These are phyloP conservation scores for Lepidochrysops patricia DNA, from an alignment of 2,888 invertebrate genomes.

Conservation along the genomic window DNA sequence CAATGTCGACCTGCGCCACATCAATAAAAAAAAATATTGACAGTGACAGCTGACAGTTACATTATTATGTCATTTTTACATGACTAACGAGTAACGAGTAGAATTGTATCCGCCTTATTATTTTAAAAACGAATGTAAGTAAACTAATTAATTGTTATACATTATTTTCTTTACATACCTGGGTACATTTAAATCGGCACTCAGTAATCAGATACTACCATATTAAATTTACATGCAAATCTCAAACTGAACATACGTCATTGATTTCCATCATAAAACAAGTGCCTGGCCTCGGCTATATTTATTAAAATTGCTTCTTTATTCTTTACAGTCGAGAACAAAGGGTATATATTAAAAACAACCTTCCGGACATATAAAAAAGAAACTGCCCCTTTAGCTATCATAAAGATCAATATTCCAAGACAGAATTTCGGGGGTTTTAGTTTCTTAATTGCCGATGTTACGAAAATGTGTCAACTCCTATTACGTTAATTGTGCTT, in stretches of 20 bases:
- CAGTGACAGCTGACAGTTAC: slow-evolving; percentile 43
- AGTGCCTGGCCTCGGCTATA: slow-evolving; percentile 5
- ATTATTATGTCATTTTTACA: slow-evolving; percentile 53
- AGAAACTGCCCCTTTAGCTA: not conserved
- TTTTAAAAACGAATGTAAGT: slow-evolving; percentile 50
- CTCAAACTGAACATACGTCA: slow-evolving; percentile 52
- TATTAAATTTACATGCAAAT: slow-evolving; percentile 1
- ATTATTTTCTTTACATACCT: not conserved
- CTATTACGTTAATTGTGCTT: slow-evolving; percentile 25
- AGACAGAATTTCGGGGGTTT: not conserved
- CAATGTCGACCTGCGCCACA: too few species aligned
- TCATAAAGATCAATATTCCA: not conserved
- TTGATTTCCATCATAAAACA: slow-evolving; percentile 43
- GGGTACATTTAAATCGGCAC: too few species aligned
- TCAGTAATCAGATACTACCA: slow-evolving; percentile 1
- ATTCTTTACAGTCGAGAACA: not conserved
- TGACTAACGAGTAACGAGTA: slow-evolving; percentile 52
- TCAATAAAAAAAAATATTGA: too few species aligned
- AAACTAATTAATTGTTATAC: slow-evolving; percentile 26
- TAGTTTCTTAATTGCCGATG: slow-evolving; percentile 52
- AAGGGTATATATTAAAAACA: slow-evolving; percentile 1
- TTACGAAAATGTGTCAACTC: slow-evolving; percentile 65
- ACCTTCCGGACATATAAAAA: not conserved
- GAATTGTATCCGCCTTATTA: slow-evolving; percentile 58
- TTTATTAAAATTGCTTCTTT: slow-evolving; percentile 6